Percentiles rank a stretch among this genome's conserved stretches.
Evolutionary conservation across 2,797 vertebrate species (phyloP).

Genomic region (Rhyacichthys aspro): DNA sequence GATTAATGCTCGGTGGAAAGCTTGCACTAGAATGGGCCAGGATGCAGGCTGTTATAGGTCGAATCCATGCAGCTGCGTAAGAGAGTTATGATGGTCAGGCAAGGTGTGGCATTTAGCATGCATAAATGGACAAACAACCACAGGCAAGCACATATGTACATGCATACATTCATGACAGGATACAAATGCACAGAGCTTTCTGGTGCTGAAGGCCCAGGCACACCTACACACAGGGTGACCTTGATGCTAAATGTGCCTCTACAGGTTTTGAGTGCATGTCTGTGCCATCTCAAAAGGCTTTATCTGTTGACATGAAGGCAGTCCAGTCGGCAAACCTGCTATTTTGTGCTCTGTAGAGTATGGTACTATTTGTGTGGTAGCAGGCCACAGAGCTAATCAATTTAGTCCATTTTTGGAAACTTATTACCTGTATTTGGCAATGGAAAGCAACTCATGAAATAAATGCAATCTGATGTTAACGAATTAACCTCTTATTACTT

Average conservation of each 20-base stretch:
- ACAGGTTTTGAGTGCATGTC: constrained; percentile 19
- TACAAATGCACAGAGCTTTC: constrained; percentile 14
- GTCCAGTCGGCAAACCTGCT: constrained; percentile 28
- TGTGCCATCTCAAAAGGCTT: constrained; percentile 30
- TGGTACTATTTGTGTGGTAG: constrained; percentile 12
- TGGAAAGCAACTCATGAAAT: no score
- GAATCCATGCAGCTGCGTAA: constrained; percentile 17
- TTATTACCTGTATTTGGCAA: no score
- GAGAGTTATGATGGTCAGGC: constrained; percentile 35
- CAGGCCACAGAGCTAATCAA: no score
- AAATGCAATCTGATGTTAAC: no score
- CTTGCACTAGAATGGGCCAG: constrained; percentile 9
- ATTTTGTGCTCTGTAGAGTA: constrained; percentile 38
- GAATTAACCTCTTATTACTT: no score
- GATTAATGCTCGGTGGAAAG: constrained; percentile 51
- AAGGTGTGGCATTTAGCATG: constrained; percentile 34
- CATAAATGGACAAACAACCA: constrained; percentile 44
- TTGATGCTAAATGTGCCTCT: constrained; percentile 30
- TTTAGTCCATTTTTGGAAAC: no score
- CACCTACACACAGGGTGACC: constrained; percentile 32
- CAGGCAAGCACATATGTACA: constrained; percentile 10
- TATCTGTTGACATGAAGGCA: constrained; percentile 26
- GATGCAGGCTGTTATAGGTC: constrained; percentile 7
- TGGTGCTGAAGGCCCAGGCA: not conserved
- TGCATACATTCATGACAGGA: constrained; percentile 55